phyloP scores from a whole-genome alignment of 2,888 invertebrate species.

The Hesperia comma region DNA sequence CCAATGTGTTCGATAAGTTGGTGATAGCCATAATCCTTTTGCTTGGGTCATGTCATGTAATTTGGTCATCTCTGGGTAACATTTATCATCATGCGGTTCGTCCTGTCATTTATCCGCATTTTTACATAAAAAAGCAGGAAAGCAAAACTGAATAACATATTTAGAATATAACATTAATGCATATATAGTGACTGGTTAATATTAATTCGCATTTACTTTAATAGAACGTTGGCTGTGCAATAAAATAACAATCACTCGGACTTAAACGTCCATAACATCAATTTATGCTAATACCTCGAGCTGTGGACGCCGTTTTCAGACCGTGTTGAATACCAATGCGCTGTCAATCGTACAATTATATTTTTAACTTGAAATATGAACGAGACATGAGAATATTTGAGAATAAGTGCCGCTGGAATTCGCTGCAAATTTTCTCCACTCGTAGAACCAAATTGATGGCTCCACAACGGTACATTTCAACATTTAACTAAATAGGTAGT shows the following conservation, averaged over 20 bases:
- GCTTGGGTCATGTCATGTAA: no score
- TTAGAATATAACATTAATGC: no score
- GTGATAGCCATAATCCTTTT: no score
- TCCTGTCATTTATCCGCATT: no score
- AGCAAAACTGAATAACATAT: no score
- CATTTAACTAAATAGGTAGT: slow-evolving; percentile 2
- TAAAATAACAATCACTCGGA: slow-evolving; percentile 38
- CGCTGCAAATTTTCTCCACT: background rate
- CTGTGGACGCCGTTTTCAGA: slow-evolving; percentile 10
- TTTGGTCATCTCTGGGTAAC: no score
- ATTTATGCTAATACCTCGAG: slow-evolving; percentile 39
- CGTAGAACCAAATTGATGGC: background rate
- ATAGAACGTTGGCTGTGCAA: slow-evolving; percentile 38
- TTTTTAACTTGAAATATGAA: slow-evolving; percentile 5
- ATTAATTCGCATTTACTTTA: slow-evolving; percentile 36
- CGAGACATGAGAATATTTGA: no score
- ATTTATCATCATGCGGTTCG: no score
- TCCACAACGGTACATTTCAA: background rate
- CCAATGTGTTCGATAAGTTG: no score
- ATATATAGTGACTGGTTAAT: background rate
- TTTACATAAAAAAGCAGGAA: no score
- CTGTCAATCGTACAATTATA: slow-evolving; percentile 16
- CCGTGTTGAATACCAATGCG: slow-evolving; percentile 33
- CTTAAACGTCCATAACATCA: slow-evolving; percentile 38
- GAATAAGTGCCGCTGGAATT: no score